These are phyloP conservation scores for Babylonia areolata DNA, from an alignment of 1,140 invertebrate species.

Conservation along the genomic window DNA sequence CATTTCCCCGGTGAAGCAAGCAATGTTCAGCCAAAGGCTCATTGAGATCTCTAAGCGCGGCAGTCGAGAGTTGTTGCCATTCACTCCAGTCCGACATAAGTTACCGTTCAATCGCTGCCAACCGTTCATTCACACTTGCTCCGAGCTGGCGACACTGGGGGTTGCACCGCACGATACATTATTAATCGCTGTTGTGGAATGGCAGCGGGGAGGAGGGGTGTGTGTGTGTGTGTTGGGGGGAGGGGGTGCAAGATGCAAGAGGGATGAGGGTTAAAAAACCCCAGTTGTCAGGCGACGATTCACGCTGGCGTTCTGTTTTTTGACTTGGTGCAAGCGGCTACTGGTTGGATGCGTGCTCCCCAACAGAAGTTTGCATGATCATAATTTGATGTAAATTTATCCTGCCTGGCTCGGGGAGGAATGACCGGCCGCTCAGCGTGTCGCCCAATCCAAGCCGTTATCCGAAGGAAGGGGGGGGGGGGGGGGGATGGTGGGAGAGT, in stretches of 20 bases:
- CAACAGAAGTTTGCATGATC: conserved; percentile 18
- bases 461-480: not conserved
- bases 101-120: not conserved
- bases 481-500: not conserved
- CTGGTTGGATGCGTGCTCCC: conserved; percentile 4
- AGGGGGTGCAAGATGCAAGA: not conserved
- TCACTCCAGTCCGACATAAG: not conserved
- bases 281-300: conserved; percentile 2
- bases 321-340: not conserved
- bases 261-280: not conserved
- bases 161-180: not conserved
- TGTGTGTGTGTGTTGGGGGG: not conserved
- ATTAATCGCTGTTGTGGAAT: not conserved
- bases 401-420: conserved; percentile 21
- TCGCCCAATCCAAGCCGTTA: not conserved
- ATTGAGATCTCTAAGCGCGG: not conserved
- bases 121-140: conserved; percentile 1
- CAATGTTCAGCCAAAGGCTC: too few species aligned
- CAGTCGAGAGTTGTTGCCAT: not conserved
- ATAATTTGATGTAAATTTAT: conserved; percentile 34
- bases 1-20: too few species aligned
- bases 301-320: conserved; percentile 1
- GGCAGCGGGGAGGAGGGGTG: not conserved
- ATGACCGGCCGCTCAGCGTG: conserved; percentile 8
- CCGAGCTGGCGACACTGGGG: not conserved